phyloP scores from a whole-genome alignment of 2,888 invertebrate genomes.

The Heliconius cydno region DNA sequence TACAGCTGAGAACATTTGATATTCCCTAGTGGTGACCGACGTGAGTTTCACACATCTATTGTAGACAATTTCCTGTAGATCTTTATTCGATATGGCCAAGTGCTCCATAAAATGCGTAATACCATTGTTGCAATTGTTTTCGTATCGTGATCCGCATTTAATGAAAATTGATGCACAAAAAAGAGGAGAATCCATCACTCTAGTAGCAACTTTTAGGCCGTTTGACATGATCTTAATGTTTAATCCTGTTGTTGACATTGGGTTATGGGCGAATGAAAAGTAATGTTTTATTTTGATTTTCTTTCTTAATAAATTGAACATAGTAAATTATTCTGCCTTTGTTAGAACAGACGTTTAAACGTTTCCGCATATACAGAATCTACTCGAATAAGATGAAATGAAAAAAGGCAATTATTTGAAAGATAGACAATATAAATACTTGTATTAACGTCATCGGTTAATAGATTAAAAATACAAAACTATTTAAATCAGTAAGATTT shows the following conservation, averaged over 20 bases:
- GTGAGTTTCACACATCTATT: conserved; percentile 55
- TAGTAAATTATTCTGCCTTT: not conserved
- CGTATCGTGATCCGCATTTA: conserved; percentile 67
- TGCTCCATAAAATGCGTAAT: conserved; percentile 71
- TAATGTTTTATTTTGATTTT: not conserved
- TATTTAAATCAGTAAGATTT: not conserved
- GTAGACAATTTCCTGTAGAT: conserved; percentile 52
- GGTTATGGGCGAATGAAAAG: not conserved
- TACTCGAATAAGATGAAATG: not conserved
- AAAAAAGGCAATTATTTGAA: not conserved
- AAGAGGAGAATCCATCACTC: conserved; percentile 54
- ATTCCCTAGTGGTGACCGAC: conserved; percentile 62
- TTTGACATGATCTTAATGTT: conserved; percentile 55
- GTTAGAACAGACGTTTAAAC: not conserved
- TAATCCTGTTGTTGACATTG: conserved; percentile 15
- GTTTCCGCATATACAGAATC: not conserved
- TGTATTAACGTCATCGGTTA: not conserved
- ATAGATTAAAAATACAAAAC: not conserved
- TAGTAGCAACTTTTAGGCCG: conserved; percentile 64
- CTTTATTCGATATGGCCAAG: conserved; percentile 64
- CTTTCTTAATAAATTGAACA: conserved; percentile 8
- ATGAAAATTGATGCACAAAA: conserved; percentile 61
- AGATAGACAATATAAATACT: not conserved
- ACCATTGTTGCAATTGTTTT: conserved; percentile 62
- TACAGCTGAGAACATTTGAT: conserved; percentile 60